Percentiles rank a stretch among this genome's conserved stretches.
These are phyloP conservation scores for Octonoba sinensis DNA, from an alignment of 2,888 invertebrate species.

Conservation along the genomic window DNA sequence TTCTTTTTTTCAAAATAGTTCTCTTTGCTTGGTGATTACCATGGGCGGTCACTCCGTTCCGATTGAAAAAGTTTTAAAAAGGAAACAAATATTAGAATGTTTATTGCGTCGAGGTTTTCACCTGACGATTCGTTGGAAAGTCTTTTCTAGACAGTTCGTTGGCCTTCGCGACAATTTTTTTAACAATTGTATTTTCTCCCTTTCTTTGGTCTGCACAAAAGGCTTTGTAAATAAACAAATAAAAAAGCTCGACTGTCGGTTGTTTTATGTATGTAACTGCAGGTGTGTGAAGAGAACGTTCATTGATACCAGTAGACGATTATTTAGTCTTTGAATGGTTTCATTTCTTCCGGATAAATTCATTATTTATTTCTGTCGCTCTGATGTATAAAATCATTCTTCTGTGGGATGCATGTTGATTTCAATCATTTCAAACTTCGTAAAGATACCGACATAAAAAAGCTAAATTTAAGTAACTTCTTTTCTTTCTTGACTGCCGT, in stretches of 20 bases:
- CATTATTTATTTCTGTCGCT: background rate
- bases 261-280: slow-evolving; percentile 16
- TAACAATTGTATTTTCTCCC: slow-evolving; percentile 5
- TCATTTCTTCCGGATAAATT: background rate
- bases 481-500: too few relatives aligned
- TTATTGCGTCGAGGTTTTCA: background rate
- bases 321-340: slow-evolving; percentile 5
- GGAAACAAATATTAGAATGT: background rate
- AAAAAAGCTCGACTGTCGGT: background rate
- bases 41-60: slow-evolving; percentile 27
- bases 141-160: slow-evolving; percentile 41
- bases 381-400: background rate
- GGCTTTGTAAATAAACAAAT: slow-evolving; percentile 16
- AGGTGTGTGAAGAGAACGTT: slow-evolving; percentile 40
- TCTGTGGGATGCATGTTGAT: too few relatives aligned
- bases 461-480: too few relatives aligned
- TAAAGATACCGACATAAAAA: too few relatives aligned
- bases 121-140: slow-evolving; percentile 12
- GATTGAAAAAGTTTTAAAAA: slow-evolving; percentile 28
- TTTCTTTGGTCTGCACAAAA: slow-evolving; percentile 12
- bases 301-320: slow-evolving; percentile 20
- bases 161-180: slow-evolving; percentile 11
- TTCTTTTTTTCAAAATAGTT: too few relatives aligned
- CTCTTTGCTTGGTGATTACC: slow-evolving; percentile 23
- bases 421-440: too few relatives aligned